Conservation (phyloP, 2,113 vertebrate genomes). For the Rhodinocichla rosea region DNA sequence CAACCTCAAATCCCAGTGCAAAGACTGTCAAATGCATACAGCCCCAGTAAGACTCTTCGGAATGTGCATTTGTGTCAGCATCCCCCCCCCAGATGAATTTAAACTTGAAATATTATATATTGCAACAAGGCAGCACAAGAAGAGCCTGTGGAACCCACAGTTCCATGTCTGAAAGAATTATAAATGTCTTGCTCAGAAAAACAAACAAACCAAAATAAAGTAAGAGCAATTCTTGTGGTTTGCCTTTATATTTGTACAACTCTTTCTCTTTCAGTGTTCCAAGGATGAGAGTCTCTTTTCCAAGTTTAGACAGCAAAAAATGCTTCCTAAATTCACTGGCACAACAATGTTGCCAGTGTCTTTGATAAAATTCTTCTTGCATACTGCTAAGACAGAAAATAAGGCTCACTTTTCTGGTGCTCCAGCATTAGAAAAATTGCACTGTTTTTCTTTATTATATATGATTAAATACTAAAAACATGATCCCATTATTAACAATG, state of each 20-base stretch:
- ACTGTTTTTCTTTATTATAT: not conserved
- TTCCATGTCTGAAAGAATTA: not conserved
- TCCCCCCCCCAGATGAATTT: not conserved
- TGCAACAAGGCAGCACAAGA: not conserved
- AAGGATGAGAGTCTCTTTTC: not conserved
- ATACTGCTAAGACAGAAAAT: not conserved
- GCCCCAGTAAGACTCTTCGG: not conserved
- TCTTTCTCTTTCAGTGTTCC: not conserved
- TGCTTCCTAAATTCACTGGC: not conserved
- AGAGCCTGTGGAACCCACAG: not conserved
- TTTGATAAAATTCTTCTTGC: not conserved
- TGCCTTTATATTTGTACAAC: not conserved
- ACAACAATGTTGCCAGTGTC: not conserved
- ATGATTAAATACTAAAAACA: not conserved
- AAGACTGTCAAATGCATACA: not conserved
- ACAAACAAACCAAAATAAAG: not conserved
- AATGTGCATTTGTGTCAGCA: not conserved
- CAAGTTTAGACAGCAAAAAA: not conserved
- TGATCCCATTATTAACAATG: not conserved
- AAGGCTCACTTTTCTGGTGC: not conserved
- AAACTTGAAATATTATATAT: not conserved
- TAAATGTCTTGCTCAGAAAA: not conserved
- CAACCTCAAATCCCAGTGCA: not conserved
- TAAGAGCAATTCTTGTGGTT: not conserved
- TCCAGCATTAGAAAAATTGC: not conserved